These are phyloP conservation scores for Prosapia bicincta DNA, from an alignment of 2,888 invertebrate genomes.

Conservation along the genomic window DNA sequence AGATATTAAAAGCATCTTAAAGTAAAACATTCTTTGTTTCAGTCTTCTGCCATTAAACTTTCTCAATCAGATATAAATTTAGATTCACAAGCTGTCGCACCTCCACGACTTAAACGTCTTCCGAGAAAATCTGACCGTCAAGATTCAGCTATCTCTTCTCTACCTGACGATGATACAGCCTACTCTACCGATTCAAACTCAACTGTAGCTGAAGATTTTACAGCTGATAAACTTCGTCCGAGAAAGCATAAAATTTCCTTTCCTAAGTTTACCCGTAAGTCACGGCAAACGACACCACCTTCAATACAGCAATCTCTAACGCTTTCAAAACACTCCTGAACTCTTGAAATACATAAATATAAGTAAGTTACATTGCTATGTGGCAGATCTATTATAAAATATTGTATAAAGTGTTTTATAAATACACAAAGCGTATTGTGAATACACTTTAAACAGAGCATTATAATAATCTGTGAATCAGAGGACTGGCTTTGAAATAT, in stretches of 20 bases:
- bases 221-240: conserved; percentile 28
- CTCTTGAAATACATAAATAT: background rate
- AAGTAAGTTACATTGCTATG: background rate
- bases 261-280: conserved; percentile 36
- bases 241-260: conserved; percentile 35
- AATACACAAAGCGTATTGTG: background rate
- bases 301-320: conserved; percentile 7
- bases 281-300: conserved; percentile 32
- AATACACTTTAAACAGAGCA: background rate
- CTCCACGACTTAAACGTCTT: conserved; percentile 39
- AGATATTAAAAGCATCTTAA: too few species aligned
- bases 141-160: conserved; percentile 25
- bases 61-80: conserved; percentile 34
- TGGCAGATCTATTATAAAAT: too few species aligned
- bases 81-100: conserved; percentile 35
- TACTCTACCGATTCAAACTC: conserved; percentile 67
- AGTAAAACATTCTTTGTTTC: conserved; percentile 15
- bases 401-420: too few species aligned
- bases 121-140: conserved; percentile 42
- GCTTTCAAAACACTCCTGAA: conserved; percentile 11
- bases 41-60: conserved; percentile 25
- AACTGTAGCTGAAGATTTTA: conserved; percentile 34
- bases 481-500: background rate
- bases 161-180: conserved; percentile 56
- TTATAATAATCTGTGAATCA: background rate